Base-by-base conservation (phyloP, 1,140 invertebrate genomes). In the Potamilus streckersoni region DNA sequence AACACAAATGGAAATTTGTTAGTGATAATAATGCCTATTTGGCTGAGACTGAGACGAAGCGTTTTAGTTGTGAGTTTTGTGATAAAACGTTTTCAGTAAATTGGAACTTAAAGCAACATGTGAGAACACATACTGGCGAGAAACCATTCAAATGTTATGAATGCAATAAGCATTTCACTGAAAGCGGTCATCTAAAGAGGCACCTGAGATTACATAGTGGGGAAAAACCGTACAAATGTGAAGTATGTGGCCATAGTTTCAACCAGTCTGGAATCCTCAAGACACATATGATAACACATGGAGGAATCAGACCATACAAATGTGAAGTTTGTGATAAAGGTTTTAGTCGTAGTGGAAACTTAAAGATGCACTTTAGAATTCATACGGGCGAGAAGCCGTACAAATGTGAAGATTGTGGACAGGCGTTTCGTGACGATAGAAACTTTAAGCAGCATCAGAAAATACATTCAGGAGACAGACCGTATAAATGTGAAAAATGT, bases 381-480 rank as follows among this genome's bases (percentile, higher is more conserved):
- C 74, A 76, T 71, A 31, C 55, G 56, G 57, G 69, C 20, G 13
- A 62, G 14, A 65, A 61, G 19, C 16, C 67, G 2, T 20, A 61
- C 20, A 64, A 16, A 23, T 86, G 85, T 78, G 27, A 68, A 19
- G 72, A 73, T n/a, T 86, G 85, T 73, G 49, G 61, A 2, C 82
- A 82, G 66, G 8, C 61, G 17, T 86, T 85, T 77, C 23, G 67
- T 13, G 61, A 72, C 58, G 79, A 78, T 38, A 73, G 72, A 68
- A 65, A 81, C 49, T 66, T 83, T 13, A 82, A 71, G 19, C 49
- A 60, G 60, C 85, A 86, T 72, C 62, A 69, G 55, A 64, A 74
- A 57, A 80, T 74, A 61, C 85, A 86, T 64, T 79, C 78, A 16
- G 80, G 81, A 14, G 79, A 83, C 63, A 84, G 81, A 74, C 83